Evolutionary conservation across 2,888 invertebrate genomes (phyloP).

Genomic region (Diloba caeruleocephala): DNA sequence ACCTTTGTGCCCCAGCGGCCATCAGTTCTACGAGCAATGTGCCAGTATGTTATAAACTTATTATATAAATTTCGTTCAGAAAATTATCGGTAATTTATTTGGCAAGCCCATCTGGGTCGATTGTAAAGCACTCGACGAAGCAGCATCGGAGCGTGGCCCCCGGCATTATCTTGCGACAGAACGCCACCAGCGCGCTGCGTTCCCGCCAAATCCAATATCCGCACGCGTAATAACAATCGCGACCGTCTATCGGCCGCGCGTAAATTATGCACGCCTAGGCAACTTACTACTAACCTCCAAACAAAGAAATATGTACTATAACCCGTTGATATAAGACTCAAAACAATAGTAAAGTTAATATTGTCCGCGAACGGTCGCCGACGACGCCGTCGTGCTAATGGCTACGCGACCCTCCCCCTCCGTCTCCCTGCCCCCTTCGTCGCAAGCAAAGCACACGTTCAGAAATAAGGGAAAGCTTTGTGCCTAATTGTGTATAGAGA

Average conservation of each 20-base stretch:
- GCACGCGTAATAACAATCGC: slow-evolving; percentile 87
- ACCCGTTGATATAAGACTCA: slow-evolving; percentile 35
- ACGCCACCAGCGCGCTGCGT: slow-evolving; percentile 64
- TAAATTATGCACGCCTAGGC: slow-evolving; percentile 84
- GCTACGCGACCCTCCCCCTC: slow-evolving; percentile 73
- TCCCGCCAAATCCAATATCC: slow-evolving; percentile 86
- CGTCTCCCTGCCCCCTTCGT: slow-evolving; percentile 55
- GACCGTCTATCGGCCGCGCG: slow-evolving; percentile 86
- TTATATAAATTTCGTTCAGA: slow-evolving; percentile 35
- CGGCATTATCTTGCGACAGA: slow-evolving; percentile 75
- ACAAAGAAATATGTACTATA: slow-evolving; percentile 58
- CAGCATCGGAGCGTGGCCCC: slow-evolving; percentile 49
- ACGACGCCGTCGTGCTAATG: slow-evolving; percentile 82
- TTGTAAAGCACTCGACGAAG: slow-evolving; percentile 45
- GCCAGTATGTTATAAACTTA: slow-evolving; percentile 40
- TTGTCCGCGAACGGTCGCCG: slow-evolving; percentile 74
- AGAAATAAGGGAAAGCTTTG: slow-evolving; percentile 77
- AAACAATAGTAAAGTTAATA: slow-evolving; percentile 32
- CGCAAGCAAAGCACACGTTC: slow-evolving; percentile 76
- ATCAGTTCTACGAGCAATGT: no score
- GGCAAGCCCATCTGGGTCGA: slow-evolving; percentile 52
- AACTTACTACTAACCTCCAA: slow-evolving; percentile 40
- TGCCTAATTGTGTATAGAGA: slow-evolving; percentile 75
- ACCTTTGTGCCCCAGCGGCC: no score
- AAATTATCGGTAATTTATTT: slow-evolving; percentile 53